Percentiles rank a stretch among this genome's conserved stretches.
Conservation (phyloP, 2,797 vertebrate species). For the Enteromius paludinosus region DNA sequence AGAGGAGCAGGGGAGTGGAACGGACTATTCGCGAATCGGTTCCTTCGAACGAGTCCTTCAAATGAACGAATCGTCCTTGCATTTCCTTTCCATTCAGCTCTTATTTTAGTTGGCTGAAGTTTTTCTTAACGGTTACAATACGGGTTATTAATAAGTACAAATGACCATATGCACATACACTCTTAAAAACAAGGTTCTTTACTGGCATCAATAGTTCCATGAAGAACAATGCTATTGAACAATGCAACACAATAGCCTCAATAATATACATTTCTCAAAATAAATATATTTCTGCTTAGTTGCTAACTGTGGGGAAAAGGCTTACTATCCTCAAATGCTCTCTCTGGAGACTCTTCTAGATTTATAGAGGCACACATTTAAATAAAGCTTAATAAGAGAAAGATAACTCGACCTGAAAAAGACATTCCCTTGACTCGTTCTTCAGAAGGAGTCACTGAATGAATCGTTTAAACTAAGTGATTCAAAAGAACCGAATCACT, state of each 20-base stretch:
- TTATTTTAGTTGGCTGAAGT: background rate
- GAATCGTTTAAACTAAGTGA: background rate
- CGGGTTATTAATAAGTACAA: background rate
- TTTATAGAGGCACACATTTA: background rate
- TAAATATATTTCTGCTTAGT: background rate
- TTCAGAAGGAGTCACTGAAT: background rate
- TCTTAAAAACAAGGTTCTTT: background rate
- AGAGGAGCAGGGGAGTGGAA: conserved; percentile 67
- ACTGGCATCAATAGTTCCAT: no score
- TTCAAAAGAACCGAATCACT: background rate
- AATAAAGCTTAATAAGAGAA: background rate
- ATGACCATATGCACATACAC: background rate
- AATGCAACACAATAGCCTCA: no score
- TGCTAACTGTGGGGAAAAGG: background rate
- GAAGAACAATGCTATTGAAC: no score
- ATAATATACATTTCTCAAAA: background rate
- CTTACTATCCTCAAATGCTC: background rate
- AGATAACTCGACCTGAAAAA: background rate
- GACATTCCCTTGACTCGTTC: background rate
- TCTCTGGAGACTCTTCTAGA: background rate
- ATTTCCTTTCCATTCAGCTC: background rate
- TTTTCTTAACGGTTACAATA: background rate
- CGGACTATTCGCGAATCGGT: background rate
- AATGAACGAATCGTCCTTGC: background rate
- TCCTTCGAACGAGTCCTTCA: conserved; percentile 12